Base-by-base conservation (phyloP, 2,113 vertebrate genomes). In the Strix aluco region DNA sequence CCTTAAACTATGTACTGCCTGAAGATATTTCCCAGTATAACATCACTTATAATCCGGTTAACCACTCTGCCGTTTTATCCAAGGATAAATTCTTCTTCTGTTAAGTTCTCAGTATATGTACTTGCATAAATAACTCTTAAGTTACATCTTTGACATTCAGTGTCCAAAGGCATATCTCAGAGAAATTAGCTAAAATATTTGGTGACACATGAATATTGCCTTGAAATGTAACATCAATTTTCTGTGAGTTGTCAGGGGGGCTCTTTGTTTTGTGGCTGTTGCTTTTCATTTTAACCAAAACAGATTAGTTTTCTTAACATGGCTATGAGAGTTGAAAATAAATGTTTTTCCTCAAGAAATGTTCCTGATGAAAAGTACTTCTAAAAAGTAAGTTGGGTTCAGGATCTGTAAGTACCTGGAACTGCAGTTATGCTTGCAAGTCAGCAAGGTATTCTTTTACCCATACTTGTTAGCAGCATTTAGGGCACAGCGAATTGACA, bases 381-480 rank as follows among this genome's bases (percentile, higher is more conserved):
- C 36, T 52, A n/a, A 80, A 61, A 26, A 25, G 17, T 61, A 30
- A n/a, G 6, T 29, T 32, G 47, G 26, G 49, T 77, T 75, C 17
- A 16, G 9, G 5, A 52, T 59, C 81, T 84, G 15, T 25, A 84
- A 51, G 36, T 71, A 21, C 12, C 18, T 29, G 14, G 74, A 81
- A 38, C 32, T 63, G 13, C 20, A 85, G 4, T 67, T 71, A 10
- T 26, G 11, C 20, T 67, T 66, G 22, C 19, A 42, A 42, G 10
- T 46, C 52, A 66, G 9, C n/a, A 81, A 63, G 27, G 10, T 15
- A 2, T 70, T 87, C 8, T 74, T 84, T 51, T 26, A 55, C 34
- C 29, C 2, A 0, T 11, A 14, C 3, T 40, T 5, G 0, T 44
- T 63, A 81, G 16, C 38, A 75, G 38, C 12, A 18, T 13, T 27